Percentiles rank a stretch among this genome's conserved stretches.
Conservation (phyloP, 2,888 invertebrate genomes). For the Pachymerium ferrugineum region DNA sequence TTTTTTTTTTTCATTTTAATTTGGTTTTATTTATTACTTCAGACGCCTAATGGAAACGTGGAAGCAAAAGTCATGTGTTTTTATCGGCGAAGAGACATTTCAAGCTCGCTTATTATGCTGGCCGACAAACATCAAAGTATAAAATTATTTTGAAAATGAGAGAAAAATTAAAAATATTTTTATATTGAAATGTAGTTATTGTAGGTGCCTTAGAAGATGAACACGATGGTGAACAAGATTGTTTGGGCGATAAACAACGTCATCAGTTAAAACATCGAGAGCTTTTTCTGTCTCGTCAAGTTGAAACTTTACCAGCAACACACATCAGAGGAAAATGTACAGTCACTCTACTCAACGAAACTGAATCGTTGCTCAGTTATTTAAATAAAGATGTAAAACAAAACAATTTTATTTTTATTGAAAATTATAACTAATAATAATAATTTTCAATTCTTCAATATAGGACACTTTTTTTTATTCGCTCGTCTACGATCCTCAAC, state of each 20-base stretch:
- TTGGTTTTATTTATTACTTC: too few relatives aligned
- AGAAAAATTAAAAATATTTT: neutral
- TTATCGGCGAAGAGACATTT: slow-evolving; percentile 95
- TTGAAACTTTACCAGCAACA: slow-evolving; percentile 96
- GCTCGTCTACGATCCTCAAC: slow-evolving; percentile 97
- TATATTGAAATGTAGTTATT: slow-evolving; percentile 37
- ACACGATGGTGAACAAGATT: slow-evolving; percentile 54
- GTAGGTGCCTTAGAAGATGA: slow-evolving; percentile 66
- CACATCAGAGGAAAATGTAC: slow-evolving; percentile 99
- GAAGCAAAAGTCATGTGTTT: slow-evolving; percentile 99
- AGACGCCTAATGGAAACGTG: slow-evolving; percentile 94
- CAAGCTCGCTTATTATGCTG: slow-evolving; percentile 88
- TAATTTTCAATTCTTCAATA: slow-evolving; percentile 44
- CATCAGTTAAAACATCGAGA: slow-evolving; percentile 97
- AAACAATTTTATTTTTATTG: neutral
- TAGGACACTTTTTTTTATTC: slow-evolving; percentile 99
- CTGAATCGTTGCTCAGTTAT: slow-evolving; percentile 93
- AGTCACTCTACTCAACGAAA: slow-evolving; percentile 97
- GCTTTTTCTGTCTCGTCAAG: slow-evolving; percentile 87
- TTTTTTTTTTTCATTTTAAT: slow-evolving; percentile 39
- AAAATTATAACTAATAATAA: neutral
- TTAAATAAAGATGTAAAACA: slow-evolving; percentile 82
- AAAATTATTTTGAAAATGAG: neutral
- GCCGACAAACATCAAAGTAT: slow-evolving; percentile 92
- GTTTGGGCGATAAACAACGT: slow-evolving; percentile 72